A percentile compares a stretch with the other conserved stretches of the same genome.
phyloP scores from a whole-genome alignment of 2,888 invertebrate genomes.

The Epinotia ramella region DNA sequence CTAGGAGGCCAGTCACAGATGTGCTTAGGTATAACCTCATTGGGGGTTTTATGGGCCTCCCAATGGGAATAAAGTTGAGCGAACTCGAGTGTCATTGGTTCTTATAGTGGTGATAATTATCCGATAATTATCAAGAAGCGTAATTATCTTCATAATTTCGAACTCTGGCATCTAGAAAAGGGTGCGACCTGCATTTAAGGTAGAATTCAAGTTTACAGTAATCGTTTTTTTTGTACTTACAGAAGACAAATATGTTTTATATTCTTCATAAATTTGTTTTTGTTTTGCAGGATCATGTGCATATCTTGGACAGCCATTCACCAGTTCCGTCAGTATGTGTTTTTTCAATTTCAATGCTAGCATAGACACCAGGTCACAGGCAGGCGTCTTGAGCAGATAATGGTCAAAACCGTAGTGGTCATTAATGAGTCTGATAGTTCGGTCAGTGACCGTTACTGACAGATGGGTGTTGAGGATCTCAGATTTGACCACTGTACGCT shows the following conservation, averaged over 20 bases:
- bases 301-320: slow-evolving; percentile 88
- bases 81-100: too few relatives aligned
- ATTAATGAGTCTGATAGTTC: slow-evolving; percentile 94
- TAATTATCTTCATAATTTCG: too few relatives aligned
- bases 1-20: too few relatives aligned
- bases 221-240: slow-evolving; percentile 83
- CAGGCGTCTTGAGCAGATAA: slow-evolving; percentile 96
- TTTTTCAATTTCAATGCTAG: slow-evolving; percentile 94
- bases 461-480: slow-evolving; percentile 95
- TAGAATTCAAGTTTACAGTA: too few relatives aligned
- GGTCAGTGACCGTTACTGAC: slow-evolving; percentile 92
- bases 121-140: too few relatives aligned
- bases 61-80: too few relatives aligned
- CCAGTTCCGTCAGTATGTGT: slow-evolving; percentile 91
- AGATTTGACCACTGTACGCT: slow-evolving; percentile 93
- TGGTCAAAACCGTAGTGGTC: slow-evolving; percentile 97
- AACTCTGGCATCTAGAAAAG: too few relatives aligned
- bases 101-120: too few relatives aligned
- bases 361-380: slow-evolving; percentile 95
- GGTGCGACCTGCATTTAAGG: too few relatives aligned
- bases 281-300: slow-evolving; percentile 88
- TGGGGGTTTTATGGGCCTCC: too few relatives aligned
- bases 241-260: slow-evolving; percentile 91
- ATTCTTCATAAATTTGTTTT: slow-evolving; percentile 90
- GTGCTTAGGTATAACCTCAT: too few relatives aligned